Evolutionary conservation across 2,888 invertebrate species (phyloP), one percentile per base, ranked within the genome.

Genomic region (Polydrusus pterygomalis): DNA sequence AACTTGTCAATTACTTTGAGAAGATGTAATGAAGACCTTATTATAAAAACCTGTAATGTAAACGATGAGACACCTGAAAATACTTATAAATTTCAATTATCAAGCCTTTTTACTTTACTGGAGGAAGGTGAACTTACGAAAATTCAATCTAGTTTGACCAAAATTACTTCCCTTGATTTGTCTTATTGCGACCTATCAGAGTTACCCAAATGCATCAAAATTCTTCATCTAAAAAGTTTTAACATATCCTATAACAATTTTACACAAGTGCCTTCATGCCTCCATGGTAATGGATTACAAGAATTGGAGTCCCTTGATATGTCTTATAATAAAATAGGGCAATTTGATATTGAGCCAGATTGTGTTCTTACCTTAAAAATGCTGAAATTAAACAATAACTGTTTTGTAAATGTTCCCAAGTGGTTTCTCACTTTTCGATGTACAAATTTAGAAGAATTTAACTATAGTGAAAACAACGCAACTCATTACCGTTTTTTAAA

Each of bases 401-500:
- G 70, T 9, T 74, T 84, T 13, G 49, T 70, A 20, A 79, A 79
- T 73, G 60, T 81, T 9, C 83, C 83, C 13, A 73, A 77, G 30
- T 84, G 83, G 83, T 75, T 84, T 17, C 68, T 82, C 38, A 77
- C 60, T 20, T 81, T 81, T 45, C 71, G 78, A 30, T 78, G 81
- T 71, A 63, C 64, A 8, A 79, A 79, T 47, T 67, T 84, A 49
- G 76, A 79, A 63, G 79, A 81, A 78, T 70, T 84, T 5, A 75
- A 80, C 68, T 84, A 80, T 43, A 83, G 81, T 75, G 72, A 76
- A n/a, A 84, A 84, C 51, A 77, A 75, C 63, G 79, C 81, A 8
- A 74, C 20, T 8, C 73, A 78, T 43, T 82, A 82, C 62, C 68
- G 77, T 15, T 80, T 78, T 62, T 56, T 77, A 11, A 78, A 78